phyloP scores from a whole-genome alignment of 2,797 vertebrate species.

The Catamblyrhynchus diadema region DNA sequence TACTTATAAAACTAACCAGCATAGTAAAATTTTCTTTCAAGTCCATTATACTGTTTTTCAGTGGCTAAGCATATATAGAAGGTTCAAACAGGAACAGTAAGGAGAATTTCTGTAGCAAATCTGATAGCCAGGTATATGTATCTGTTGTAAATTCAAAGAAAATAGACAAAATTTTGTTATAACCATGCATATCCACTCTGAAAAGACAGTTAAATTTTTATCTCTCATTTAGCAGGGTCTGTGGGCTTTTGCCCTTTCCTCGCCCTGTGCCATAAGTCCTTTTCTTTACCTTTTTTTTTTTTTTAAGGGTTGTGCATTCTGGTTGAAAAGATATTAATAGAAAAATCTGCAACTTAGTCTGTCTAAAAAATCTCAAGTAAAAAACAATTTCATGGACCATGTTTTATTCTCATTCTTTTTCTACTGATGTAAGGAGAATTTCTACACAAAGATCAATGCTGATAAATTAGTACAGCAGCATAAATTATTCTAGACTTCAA shows the following conservation, averaged over 20 bases:
- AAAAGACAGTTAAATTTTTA: neutral
- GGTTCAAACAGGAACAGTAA: neutral
- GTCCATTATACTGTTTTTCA: neutral
- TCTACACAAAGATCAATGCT: constrained; percentile 13
- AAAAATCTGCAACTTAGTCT: neutral
- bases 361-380: neutral
- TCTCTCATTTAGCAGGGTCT: neutral
- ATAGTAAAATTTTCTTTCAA: neutral
- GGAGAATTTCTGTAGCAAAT: neutral
- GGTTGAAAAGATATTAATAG: neutral
- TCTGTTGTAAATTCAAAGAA: neutral
- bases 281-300: neutral
- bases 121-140: neutral
- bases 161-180: neutral
- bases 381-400: neutral
- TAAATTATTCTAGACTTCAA: neutral
- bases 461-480: neutral
- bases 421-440: neutral
- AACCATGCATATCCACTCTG: neutral
- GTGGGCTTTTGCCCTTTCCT: neutral
- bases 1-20: neutral
- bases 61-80: neutral
- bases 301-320: neutral
- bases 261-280: rapidly evolving
- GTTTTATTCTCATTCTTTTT: neutral